Evolutionary conservation across 2,797 vertebrate genomes (phyloP).

Genomic region (Mustela erminea): DNA sequence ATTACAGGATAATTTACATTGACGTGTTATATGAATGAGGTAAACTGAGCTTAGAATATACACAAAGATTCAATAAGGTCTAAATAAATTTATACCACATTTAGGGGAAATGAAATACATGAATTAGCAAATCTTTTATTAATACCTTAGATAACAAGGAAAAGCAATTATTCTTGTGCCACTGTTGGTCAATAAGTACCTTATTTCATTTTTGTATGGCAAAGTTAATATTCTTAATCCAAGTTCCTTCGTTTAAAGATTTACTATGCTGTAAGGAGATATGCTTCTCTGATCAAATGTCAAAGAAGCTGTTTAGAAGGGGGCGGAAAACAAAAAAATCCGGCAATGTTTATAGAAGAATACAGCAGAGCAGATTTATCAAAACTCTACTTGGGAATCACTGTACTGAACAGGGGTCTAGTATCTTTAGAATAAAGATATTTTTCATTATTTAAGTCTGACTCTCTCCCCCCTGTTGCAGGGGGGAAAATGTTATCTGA

Average conservation of each 20-base stretch:
- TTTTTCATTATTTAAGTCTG: slow-evolving; percentile 53
- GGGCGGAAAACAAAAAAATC: not conserved
- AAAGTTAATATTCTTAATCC: slow-evolving; percentile 61
- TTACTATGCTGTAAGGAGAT: slow-evolving; percentile 14
- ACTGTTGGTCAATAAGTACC: slow-evolving; percentile 9
- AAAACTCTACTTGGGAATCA: slow-evolving; percentile 48
- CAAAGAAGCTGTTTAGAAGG: slow-evolving; percentile 51
- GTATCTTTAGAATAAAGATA: slow-evolving; percentile 40
- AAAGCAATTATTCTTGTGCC: not conserved
- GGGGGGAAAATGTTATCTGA: not conserved
- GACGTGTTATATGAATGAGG: not conserved
- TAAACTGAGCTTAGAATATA: slow-evolving; percentile 58
- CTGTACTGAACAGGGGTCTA: not conserved
- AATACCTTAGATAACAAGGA: slow-evolving; percentile 19
- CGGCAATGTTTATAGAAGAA: slow-evolving; percentile 49
- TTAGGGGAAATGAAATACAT: slow-evolving; percentile 55
- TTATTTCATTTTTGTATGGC: slow-evolving; percentile 20
- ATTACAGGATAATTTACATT: slow-evolving; percentile 19
- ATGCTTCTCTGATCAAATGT: slow-evolving; percentile 62
- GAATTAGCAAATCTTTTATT: slow-evolving; percentile 38
- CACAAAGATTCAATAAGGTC: slow-evolving; percentile 51
- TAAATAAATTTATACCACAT: slow-evolving; percentile 1
- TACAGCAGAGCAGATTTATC: slow-evolving; percentile 34
- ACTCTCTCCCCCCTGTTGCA: not conserved
- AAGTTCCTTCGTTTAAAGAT: slow-evolving; percentile 67